phyloP scores from a whole-genome alignment of 30 jellyfish, hydroid and myxozoan species.

The Nemopilema nomurai region DNA sequence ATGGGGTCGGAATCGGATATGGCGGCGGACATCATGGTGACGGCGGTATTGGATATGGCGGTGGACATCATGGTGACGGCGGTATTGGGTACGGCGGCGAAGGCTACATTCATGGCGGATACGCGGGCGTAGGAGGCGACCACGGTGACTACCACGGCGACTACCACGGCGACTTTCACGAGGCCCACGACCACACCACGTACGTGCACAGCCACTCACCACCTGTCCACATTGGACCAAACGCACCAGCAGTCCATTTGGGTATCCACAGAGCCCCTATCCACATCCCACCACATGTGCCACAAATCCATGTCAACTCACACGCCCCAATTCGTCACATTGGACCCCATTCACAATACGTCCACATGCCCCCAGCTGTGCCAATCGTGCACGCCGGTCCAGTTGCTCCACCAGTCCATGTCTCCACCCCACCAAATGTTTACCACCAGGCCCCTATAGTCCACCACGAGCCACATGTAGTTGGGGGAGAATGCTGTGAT shows the following conservation, averaged over 20 bases:
- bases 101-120: constrained; percentile 24
- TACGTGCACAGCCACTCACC: constrained; percentile 94
- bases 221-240: constrained; percentile 98
- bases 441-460: constrained; percentile 97
- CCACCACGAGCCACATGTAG: constrained; percentile 93
- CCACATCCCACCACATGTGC: constrained; percentile 96
- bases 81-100: constrained; percentile 51
- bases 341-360: constrained; percentile 94
- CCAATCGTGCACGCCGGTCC: constrained; percentile 97
- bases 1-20: constrained; percentile 20
- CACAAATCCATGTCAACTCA: constrained; percentile 91
- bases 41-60: constrained; percentile 26
- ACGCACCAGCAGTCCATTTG: constrained; percentile 94
- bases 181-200: constrained; percentile 87
- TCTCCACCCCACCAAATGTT: constrained; percentile 95
- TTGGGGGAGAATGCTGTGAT: constrained; percentile 72
- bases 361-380: constrained; percentile 94
- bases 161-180: constrained; percentile 55
- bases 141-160: constrained; percentile 46
- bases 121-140: constrained; percentile 47
- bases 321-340: constrained; percentile 97
- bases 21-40: constrained; percentile 44
- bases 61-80: constrained; percentile 41
- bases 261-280: constrained; percentile 98
- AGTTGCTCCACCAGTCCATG: constrained; percentile 97